phyloP scores from a whole-genome alignment of 2,888 invertebrate genomes.

The Drosophila formosana region DNA sequence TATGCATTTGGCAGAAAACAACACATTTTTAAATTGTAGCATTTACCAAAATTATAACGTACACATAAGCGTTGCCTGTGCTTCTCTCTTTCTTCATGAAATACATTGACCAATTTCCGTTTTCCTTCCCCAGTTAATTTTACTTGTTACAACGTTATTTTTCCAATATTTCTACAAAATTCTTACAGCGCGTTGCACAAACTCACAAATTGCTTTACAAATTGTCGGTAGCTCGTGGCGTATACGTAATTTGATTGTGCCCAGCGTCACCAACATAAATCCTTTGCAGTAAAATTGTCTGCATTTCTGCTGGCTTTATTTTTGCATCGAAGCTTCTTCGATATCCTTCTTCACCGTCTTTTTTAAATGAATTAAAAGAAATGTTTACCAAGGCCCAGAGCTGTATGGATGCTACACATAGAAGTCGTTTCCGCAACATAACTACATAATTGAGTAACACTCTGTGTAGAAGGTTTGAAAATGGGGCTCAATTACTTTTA shows the following conservation, averaged over 20 bases:
- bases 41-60: no score
- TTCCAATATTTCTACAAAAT: background rate
- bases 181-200: constrained; percentile 4
- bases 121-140: background rate
- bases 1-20: background rate
- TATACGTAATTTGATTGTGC: constrained; percentile 58
- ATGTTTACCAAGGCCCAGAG: constrained; percentile 22
- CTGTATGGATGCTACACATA: background rate
- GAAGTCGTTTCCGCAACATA: background rate
- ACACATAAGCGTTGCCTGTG: background rate
- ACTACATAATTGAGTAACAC: constrained; percentile 25
- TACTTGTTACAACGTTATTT: background rate
- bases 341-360: constrained; percentile 16
- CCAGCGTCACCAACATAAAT: constrained; percentile 2
- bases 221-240: constrained; percentile 43
- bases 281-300: background rate
- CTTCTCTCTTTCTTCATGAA: background rate
- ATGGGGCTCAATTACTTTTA: constrained; percentile 26
- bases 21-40: background rate
- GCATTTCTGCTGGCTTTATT: background rate
- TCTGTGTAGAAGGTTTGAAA: constrained; percentile 7
- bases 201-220: constrained; percentile 34
- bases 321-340: constrained; percentile 28
- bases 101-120: constrained; percentile 5
- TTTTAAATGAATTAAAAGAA: constrained; percentile 68